phyloP scores from a whole-genome alignment of 2,888 invertebrate genomes.

The Azorinus chamasolen region DNA sequence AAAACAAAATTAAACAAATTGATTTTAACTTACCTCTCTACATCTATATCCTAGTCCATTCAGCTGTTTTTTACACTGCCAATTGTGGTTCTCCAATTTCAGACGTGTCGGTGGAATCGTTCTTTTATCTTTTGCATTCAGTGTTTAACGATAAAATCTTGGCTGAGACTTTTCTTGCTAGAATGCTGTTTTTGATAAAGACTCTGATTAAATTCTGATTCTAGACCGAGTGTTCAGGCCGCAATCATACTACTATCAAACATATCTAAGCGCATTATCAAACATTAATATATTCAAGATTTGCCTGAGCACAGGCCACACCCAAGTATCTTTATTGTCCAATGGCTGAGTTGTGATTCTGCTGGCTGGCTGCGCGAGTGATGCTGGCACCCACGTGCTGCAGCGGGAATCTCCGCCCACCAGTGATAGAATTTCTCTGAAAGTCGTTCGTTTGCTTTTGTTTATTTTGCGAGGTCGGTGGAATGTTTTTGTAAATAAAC shows the following conservation, averaged over 20 bases:
- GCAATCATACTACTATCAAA: conserved; percentile 47
- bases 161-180: conserved; percentile 19
- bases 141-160: conserved; percentile 47
- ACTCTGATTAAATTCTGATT: conserved; percentile 27
- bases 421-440: conserved; percentile 33
- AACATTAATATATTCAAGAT: conserved; percentile 10
- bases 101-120: conserved; percentile 33
- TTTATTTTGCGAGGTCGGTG: conserved; percentile 46
- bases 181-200: conserved; percentile 39
- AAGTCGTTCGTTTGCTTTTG: conserved; percentile 36
- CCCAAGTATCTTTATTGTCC: background rate
- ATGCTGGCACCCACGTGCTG: conserved; percentile 18
- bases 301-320: conserved; percentile 10
- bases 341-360: background rate
- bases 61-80: too few species aligned
- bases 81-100: conserved; percentile 18
- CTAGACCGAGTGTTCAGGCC: conserved; percentile 12
- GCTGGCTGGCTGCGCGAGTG: too few species aligned
- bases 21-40: too few species aligned
- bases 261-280: background rate
- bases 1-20: too few species aligned
- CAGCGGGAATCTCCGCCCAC: conserved; percentile 24
- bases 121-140: conserved; percentile 29
- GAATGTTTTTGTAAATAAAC: conserved; percentile 66
- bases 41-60: too few species aligned